phyloP scores from a whole-genome alignment of 2,888 invertebrate genomes.

The Cantharis lateralis region DNA sequence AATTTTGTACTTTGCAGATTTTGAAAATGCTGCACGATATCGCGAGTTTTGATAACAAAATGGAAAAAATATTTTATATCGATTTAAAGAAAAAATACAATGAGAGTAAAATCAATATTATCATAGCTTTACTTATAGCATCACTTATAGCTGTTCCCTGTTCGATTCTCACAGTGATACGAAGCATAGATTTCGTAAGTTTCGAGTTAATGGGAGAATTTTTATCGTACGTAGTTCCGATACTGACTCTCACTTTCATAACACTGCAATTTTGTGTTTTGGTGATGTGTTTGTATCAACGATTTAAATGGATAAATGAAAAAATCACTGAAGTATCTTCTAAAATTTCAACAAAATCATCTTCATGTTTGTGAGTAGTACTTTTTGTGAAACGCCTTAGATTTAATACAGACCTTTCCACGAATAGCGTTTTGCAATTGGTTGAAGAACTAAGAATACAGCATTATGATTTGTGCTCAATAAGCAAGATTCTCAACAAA shows the following conservation, averaged over 20 bases:
- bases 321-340: not conserved
- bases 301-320: not conserved
- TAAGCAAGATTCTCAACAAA: not conserved
- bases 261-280: conserved; percentile 1
- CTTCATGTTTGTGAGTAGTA: not conserved
- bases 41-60: not conserved
- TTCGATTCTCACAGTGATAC: not conserved
- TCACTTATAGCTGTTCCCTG: not conserved
- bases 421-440: not conserved
- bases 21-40: not conserved
- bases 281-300: not conserved
- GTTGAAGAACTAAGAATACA: not conserved
- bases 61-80: not conserved
- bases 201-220: not conserved
- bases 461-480: not conserved
- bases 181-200: not conserved
- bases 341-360: not conserved
- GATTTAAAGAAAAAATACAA: not conserved
- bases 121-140: not conserved
- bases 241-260: not conserved
- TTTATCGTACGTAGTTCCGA: not conserved
- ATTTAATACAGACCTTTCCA: not conserved
- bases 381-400: not conserved
- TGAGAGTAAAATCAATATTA: not conserved
- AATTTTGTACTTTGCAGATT: not conserved